A percentile compares a stretch with the other conserved stretches of the same genome.
Evolutionary conservation across 2,113 vertebrate species (phyloP).

Genomic region (Mormyrus lacerda): DNA sequence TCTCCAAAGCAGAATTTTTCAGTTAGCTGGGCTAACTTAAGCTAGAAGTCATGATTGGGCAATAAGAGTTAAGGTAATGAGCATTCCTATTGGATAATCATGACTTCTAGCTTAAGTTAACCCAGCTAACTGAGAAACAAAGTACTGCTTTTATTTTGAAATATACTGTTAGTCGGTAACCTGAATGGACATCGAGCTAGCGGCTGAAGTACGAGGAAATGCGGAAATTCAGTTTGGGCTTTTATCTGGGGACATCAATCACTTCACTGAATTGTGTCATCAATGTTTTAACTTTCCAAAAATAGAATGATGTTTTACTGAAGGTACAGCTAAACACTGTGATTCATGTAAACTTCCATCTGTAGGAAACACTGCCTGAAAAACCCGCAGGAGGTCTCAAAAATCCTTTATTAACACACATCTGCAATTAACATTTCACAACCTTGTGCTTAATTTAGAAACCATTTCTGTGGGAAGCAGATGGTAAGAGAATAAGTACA

Average conservation of each 20-base stretch:
- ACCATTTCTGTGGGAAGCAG: conserved; percentile 55
- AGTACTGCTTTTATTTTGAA: not conserved
- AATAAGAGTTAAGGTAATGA: not conserved
- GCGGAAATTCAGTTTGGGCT: not conserved
- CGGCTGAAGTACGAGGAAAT: not conserved
- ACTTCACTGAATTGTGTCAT: not conserved
- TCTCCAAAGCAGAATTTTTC: not conserved
- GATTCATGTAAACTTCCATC: not conserved
- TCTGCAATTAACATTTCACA: conserved; percentile 71
- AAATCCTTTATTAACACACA: conserved; percentile 80
- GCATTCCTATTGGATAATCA: not conserved
- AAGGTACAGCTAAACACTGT: not conserved
- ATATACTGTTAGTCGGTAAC: not conserved
- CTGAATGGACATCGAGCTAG: not conserved
- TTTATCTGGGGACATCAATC: not conserved
- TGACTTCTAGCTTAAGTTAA: not conserved
- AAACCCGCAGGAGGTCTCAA: conserved; percentile 26
- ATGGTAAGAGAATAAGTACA: conserved; percentile 25
- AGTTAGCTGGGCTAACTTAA: not conserved
- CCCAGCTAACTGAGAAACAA: not conserved
- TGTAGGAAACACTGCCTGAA: not conserved
- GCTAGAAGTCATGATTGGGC: not conserved
- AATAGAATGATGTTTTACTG: not conserved
- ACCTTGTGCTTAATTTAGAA: conserved; percentile 73
- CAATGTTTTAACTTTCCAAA: not conserved